phyloP scores from a whole-genome alignment of 2,113 vertebrate species.

The Turnix velox region DNA sequence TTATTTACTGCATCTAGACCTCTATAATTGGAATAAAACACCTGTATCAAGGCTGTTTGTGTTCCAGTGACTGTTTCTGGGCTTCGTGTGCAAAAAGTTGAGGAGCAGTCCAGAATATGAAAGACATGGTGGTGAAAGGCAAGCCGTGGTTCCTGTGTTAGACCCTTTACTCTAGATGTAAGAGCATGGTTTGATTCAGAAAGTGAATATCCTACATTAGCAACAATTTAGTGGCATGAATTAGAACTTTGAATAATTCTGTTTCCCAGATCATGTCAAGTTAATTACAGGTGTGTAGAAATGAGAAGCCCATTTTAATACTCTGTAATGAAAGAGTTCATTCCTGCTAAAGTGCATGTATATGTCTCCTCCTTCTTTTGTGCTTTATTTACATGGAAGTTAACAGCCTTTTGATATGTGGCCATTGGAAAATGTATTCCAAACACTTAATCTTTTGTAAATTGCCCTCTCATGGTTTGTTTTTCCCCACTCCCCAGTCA shows the following conservation, averaged over 20 bases:
- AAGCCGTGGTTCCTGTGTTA: rapidly evolving
- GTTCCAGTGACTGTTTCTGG: neutral
- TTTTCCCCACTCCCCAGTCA: neutral
- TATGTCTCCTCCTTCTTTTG: neutral
- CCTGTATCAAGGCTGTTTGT: no score
- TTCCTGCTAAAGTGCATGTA: neutral
- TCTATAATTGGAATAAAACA: neutral
- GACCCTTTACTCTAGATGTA: neutral
- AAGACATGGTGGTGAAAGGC: neutral
- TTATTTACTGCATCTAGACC: neutral
- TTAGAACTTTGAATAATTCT: neutral
- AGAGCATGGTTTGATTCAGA: neutral
- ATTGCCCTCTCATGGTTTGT: neutral
- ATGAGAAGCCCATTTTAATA: neutral
- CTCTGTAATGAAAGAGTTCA: neutral
- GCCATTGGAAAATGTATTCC: neutral
- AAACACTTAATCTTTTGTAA: neutral
- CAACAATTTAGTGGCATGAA: neutral
- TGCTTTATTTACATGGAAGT: neutral
- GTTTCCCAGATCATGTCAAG: neutral
- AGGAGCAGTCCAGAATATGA: neutral
- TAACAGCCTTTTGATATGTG: neutral
- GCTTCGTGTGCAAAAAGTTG: neutral
- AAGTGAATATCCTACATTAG: neutral
- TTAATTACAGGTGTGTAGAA: neutral